These are phyloP conservation scores for Bothrops jararaca DNA, from an alignment of 2,113 vertebrate species.

Conservation along the genomic window DNA sequence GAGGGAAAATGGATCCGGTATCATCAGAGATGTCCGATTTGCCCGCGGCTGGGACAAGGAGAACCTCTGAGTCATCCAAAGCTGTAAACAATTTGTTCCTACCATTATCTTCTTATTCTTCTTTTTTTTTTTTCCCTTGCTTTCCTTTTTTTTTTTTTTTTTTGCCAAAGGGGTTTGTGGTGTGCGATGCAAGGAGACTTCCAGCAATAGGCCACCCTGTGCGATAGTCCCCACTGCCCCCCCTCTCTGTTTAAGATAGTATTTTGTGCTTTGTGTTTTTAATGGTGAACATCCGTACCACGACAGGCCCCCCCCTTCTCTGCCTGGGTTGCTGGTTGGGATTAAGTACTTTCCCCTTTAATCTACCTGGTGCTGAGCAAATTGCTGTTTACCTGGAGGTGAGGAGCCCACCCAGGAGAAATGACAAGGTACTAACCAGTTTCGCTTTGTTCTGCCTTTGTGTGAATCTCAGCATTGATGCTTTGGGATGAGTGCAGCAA, in stretches of 20 bases:
- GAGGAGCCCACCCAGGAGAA: background rate
- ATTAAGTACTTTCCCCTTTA: background rate
- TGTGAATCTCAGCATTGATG: background rate
- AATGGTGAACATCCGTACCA: background rate
- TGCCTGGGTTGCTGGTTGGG: background rate
- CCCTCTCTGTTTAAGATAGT: background rate
- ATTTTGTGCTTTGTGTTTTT: background rate
- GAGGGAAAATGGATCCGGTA: background rate
- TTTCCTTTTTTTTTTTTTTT: background rate
- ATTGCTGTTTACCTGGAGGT: background rate
- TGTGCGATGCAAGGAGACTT: background rate
- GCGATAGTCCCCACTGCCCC: rapidly evolving
- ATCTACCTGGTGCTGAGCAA: background rate
- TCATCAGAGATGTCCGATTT: too few species aligned
- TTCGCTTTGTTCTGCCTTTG: background rate
- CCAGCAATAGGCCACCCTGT: background rate
- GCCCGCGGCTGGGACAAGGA: background rate
- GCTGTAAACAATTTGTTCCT: background rate
- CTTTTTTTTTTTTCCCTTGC: background rate
- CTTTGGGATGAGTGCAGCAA: background rate
- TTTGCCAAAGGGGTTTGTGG: background rate
- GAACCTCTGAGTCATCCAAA: background rate
- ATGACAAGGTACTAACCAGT: background rate
- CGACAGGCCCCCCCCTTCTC: background rate
- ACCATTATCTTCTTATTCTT: background rate